phyloP scores from a whole-genome alignment of 2,888 invertebrate species.

The Chymomyza amoena region DNA sequence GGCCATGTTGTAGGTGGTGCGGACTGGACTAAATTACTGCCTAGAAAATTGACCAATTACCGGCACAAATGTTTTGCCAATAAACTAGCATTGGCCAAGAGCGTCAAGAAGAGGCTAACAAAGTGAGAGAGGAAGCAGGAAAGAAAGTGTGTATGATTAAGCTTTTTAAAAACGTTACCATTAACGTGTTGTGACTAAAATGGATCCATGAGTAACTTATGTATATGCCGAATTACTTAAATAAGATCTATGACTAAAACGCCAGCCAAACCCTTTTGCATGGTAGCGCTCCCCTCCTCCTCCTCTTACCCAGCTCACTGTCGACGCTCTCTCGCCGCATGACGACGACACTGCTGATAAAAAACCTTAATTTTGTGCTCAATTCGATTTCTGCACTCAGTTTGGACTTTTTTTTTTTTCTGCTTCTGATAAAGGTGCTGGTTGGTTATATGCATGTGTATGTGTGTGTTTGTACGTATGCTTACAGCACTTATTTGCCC shows the following conservation, averaged over 20 bases:
- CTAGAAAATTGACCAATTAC: neutral
- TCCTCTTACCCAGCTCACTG: too few relatives aligned
- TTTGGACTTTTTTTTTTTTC: too few relatives aligned
- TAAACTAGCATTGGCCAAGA: neutral
- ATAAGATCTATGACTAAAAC: neutral
- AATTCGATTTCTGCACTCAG: conserved; percentile 30
- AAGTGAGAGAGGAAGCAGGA: too few relatives aligned
- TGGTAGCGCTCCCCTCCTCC: neutral
- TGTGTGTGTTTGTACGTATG: neutral
- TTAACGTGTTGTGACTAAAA: neutral
- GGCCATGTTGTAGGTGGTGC: neutral
- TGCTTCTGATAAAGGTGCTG: conserved; percentile 1
- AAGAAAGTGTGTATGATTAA: neutral
- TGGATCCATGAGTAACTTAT: neutral
- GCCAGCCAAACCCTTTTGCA: neutral
- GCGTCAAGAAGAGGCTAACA: too few relatives aligned
- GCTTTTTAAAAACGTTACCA: neutral
- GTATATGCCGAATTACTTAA: neutral
- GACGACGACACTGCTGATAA: neutral
- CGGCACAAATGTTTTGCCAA: neutral
- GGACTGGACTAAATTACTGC: too few relatives aligned
- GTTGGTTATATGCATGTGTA: neutral
- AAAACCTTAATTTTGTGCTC: conserved; percentile 1
- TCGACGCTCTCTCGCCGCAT: neutral
- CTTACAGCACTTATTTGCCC: neutral